These are phyloP conservation scores for Charaxes varanes DNA, from an alignment of 1,140 invertebrate genomes.

Conservation along the genomic window DNA sequence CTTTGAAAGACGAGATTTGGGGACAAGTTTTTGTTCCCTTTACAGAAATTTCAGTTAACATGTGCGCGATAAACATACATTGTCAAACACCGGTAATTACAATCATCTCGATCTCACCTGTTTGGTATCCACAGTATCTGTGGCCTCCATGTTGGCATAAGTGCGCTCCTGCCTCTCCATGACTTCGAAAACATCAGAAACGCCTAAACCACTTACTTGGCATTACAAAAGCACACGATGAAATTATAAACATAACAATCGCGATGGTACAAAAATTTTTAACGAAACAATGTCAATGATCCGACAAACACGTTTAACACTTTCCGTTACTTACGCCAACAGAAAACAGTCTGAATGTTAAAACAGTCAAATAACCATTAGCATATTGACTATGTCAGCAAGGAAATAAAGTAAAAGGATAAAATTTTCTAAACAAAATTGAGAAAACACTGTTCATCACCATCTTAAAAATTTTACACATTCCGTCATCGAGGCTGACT, in stretches of 20 bases:
- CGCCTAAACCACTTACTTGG: conserved; percentile 50
- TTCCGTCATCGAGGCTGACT: conserved; percentile 71
- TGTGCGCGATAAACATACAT: conserved; percentile 19
- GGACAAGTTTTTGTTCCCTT: neutral
- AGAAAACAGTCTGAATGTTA: conserved; percentile 25
- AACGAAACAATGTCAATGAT: conserved; percentile 70
- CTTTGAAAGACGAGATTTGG: neutral
- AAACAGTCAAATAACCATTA: conserved; percentile 29
- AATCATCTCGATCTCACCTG: conserved; percentile 49
- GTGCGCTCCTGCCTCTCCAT: conserved; percentile 66
- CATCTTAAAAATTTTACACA: conserved; percentile 71
- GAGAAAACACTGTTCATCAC: conserved; percentile 65
- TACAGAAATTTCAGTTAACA: conserved; percentile 13
- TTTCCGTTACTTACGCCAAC: conserved; percentile 30
- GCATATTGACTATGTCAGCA: conserved; percentile 36
- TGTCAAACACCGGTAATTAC: conserved; percentile 54
- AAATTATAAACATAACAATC: conserved; percentile 66
- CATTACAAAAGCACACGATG: conserved; percentile 48
- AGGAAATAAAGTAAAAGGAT: conserved; percentile 34
- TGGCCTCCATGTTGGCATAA: conserved; percentile 69
- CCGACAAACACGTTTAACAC: conserved; percentile 56
- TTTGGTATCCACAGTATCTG: conserved; percentile 65
- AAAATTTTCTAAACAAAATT: conserved; percentile 35
- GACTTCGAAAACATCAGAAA: conserved; percentile 68
- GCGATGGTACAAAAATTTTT: conserved; percentile 57